Base-by-base conservation (phyloP, 2,888 invertebrate species). In the Melanostoma mellinum region DNA sequence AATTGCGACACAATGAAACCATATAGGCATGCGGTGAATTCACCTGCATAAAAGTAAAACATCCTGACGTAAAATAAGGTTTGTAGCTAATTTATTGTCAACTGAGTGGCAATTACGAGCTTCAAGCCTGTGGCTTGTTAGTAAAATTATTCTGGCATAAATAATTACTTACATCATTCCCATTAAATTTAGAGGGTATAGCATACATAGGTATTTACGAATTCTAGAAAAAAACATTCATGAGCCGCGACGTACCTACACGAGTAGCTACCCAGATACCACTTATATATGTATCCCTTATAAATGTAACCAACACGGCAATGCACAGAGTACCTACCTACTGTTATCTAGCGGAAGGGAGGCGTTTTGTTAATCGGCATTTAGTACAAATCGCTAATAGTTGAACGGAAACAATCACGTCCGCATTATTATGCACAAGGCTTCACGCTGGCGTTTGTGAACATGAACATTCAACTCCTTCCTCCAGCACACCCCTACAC, bases 361-460 rank as follows among this genome's bases (percentile, higher is more conserved):
- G 32, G 60, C 68, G 56, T 48, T 63, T 44, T 53, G 73, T 82
- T 82, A 82, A 82, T 82, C 82, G 82, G 68, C 82, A 82, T 82
- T 82, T 82, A 82, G 78, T 74, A 82, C 73, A 82, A 82, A 82
- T 82, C 82, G 82, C 73, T 82, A 73, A 82, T 82, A 82, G 82
- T 82, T 82, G 82, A 78, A 82, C 73, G 78, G 68, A 78, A 82
- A 78, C 82, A 82, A 82, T 78, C 68, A 73, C 53, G 69, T 82
- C 78, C 78, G 69, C 65, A 73, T 78, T 74, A 82, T 78, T 69
- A 69, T 78, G 73, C 78, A 78, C 78, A 74, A 56, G 78, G 73
- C 73, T 56, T 44, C 33, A 10, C 69, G 30, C 30, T 32, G 55
- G 20, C 52, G 36, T 53, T 48, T 55, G 48, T 74, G 55, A 60